Percentiles rank a stretch among this genome's conserved stretches.
These are phyloP conservation scores for Chrysomallon squamiferum DNA, from an alignment of 1,140 invertebrate species.

Conservation along the genomic window DNA sequence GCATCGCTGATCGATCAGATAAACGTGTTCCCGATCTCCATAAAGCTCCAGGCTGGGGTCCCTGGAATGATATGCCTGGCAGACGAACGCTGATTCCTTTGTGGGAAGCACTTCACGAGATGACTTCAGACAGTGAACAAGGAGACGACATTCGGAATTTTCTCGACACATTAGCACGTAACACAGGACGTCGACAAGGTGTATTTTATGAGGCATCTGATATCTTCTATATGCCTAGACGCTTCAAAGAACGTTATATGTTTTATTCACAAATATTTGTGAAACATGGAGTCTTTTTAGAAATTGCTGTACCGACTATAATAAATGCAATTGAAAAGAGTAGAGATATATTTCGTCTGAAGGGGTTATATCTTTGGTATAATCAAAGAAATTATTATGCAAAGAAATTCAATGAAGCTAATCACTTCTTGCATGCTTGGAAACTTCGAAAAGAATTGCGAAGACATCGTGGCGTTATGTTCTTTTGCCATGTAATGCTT, in stretches of 20 bases:
- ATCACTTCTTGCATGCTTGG: not conserved
- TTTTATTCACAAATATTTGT: not conserved
- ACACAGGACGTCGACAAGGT: not conserved
- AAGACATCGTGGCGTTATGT: too few species aligned
- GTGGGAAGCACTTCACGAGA: not conserved
- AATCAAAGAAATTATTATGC: not conserved
- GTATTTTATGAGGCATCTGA: not conserved
- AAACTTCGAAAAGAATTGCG: not conserved
- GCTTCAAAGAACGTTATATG: not conserved
- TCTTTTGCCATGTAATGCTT: too few species aligned
- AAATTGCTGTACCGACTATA: not conserved
- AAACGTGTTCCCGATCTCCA: too few species aligned
- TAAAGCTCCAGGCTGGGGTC: too few species aligned
- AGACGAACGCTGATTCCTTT: not conserved
- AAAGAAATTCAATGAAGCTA: not conserved
- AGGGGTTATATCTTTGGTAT: conserved; percentile 1
- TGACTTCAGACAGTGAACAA: not conserved
- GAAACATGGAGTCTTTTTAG: not conserved
- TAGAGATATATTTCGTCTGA: not conserved
- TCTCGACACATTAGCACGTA: not conserved
- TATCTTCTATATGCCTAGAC: not conserved
- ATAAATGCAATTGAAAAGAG: not conserved
- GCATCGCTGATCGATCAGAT: not conserved
- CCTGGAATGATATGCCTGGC: not conserved
- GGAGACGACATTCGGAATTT: not conserved